Conservation (phyloP, 2,113 vertebrate species). For the Marcusenius ussheri region DNA sequence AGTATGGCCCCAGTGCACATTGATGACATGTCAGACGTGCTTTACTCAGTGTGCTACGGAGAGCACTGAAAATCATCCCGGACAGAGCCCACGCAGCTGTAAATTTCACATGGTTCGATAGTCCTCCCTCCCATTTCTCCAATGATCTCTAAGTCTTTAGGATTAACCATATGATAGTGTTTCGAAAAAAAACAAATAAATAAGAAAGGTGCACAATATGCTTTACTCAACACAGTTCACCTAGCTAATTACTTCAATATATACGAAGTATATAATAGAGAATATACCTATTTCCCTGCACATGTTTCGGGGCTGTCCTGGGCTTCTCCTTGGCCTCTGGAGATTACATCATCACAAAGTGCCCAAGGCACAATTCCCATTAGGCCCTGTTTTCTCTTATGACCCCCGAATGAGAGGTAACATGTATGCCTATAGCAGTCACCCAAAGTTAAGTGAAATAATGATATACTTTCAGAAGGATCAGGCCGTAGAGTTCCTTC, state of each 20-base stretch:
- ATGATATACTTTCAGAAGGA: neutral
- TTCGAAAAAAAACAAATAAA: neutral
- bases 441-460: neutral
- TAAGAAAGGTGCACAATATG: conserved; percentile 45
- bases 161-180: conserved; percentile 60
- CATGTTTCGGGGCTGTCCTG: neutral
- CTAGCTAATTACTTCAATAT: conserved; percentile 48
- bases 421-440: neutral
- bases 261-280: neutral
- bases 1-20: conserved; percentile 63
- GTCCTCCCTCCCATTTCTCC: conserved; percentile 27
- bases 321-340: neutral
- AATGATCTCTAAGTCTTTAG: conserved; percentile 57
- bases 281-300: neutral
- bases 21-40: conserved; percentile 70
- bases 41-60: conserved; percentile 63
- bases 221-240: conserved; percentile 42
- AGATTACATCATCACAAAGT: neutral
- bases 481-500: neutral
- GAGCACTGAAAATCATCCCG: conserved; percentile 67
- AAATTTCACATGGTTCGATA: conserved; percentile 62
- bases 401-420: neutral
- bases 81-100: conserved; percentile 60
- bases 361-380: neutral
- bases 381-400: neutral